Percentiles rank a stretch among this genome's conserved stretches.
Conservation (phyloP, 2,888 invertebrate species). For the Drosophila quinaria region DNA sequence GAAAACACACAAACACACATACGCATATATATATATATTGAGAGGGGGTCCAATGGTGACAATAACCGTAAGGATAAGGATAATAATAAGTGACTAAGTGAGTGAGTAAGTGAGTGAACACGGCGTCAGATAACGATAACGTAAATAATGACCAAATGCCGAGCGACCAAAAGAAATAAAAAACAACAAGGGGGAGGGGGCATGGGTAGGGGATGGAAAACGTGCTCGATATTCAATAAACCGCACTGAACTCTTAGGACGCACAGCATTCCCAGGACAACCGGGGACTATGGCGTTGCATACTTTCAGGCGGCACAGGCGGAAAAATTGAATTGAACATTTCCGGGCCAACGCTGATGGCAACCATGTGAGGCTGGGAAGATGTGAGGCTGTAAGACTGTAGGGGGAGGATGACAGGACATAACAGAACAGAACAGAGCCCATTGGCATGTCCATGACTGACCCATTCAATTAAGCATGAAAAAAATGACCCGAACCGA, state of each 20-base stretch:
- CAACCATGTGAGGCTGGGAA: slow-evolving; percentile 54
- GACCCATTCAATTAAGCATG: slow-evolving; percentile 86
- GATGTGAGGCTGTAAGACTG: not conserved
- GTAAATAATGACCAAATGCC: slow-evolving; percentile 78
- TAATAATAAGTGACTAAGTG: slow-evolving; percentile 74
- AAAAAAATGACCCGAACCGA: slow-evolving; percentile 67
- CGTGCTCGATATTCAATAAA: slow-evolving; percentile 78
- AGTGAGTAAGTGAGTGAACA: slow-evolving; percentile 62
- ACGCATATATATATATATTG: no score
- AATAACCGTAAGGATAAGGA: slow-evolving; percentile 68
- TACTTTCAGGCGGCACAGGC: slow-evolving; percentile 27
- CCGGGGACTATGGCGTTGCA: slow-evolving; percentile 9
- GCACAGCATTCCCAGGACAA: slow-evolving; percentile 20
- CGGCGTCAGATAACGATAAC: slow-evolving; percentile 72
- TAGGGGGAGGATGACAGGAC: slow-evolving; percentile 17
- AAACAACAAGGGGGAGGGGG: not conserved
- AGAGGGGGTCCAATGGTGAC: slow-evolving; percentile 35
- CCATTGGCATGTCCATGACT: slow-evolving; percentile 80
- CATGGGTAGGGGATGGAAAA: slow-evolving; percentile 25
- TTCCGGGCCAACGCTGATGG: slow-evolving; percentile 66
- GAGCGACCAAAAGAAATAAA: slow-evolving; percentile 32
- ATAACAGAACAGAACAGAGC: slow-evolving; percentile 32
- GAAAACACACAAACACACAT: slow-evolving; percentile 1
- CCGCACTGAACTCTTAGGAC: slow-evolving; percentile 51
- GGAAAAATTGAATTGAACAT: slow-evolving; percentile 77